Evolutionary conservation across 2,797 vertebrate genomes (phyloP).

Genomic region (Premnoplex brunnescens): DNA sequence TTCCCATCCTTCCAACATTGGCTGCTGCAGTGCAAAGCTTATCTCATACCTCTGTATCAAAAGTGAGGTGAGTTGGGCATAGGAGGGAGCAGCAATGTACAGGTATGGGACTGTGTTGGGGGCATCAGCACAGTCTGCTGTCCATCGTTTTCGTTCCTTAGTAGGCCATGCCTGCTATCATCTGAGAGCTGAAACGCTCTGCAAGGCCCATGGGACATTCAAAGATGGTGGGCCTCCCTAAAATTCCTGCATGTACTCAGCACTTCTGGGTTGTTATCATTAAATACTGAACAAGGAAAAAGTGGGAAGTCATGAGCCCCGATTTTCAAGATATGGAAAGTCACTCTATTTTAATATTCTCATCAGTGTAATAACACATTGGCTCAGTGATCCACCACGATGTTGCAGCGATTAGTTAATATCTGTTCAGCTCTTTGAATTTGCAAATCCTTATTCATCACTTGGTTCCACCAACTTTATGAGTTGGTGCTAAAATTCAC

Average conservation of each 20-base stretch:
- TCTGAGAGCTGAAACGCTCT: not conserved
- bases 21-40: not conserved
- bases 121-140: not conserved
- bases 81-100: not conserved
- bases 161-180: not conserved
- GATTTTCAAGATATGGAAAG: not conserved
- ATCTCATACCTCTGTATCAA: not conserved
- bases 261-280: not conserved
- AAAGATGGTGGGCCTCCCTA: not conserved
- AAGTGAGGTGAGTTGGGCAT: not conserved
- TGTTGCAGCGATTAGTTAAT: not conserved
- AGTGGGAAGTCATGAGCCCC: not conserved
- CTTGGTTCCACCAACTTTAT: not conserved
- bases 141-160: not conserved
- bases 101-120: accelerated
- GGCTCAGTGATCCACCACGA: not conserved
- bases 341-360: not conserved
- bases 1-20: not conserved
- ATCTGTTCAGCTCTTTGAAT: slow-evolving; percentile 26
- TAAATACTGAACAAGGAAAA: not conserved
- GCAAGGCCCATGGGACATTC: not conserved
- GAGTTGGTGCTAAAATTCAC: not conserved
- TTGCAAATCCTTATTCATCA: slow-evolving; percentile 1
- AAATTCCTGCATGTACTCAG: not conserved
- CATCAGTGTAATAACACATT: not conserved